Evolutionary conservation across 2,888 invertebrate genomes (phyloP), one percentile per base, ranked within the genome.

Genomic region (Drosophila flavopinicola): DNA sequence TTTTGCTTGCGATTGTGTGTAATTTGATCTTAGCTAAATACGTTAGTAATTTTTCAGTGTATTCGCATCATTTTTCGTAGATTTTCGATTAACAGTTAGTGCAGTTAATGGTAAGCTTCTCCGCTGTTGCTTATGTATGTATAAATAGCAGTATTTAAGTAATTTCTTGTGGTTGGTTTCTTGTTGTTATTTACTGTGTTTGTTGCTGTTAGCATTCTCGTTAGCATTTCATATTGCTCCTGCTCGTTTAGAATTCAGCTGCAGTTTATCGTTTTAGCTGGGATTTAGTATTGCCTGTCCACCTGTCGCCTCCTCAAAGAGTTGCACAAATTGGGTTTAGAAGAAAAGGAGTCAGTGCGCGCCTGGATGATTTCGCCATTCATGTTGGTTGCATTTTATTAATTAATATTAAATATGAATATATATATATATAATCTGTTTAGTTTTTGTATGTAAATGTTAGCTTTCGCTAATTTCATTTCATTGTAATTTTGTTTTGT

Each of bases 391-490:
- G 57, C 69, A 45, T 75, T 75, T 85, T 66, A 83, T 68, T 85
- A 45, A 61, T 69, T 66, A 72, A 63, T 79, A 78, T 72, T 68
- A 75, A 73, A 49, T 64, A 69, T 56, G 61, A 57, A 75, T 75
- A 51, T 72, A 51, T 67, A 61, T 58, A 41, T 67, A 47, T 53
- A 65, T 56, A 58, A 48, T 39, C 47, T 24, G 44, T 61, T 60
- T 54, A 33, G 33, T 39, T 11, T 44, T 35, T 48, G 44, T 60
- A 38, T 54, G 33, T 56, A 49, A 48, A 38, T 39, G 42, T 10
- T 76, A 83, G 76, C 75, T 78, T 61, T 11, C 59, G 75, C 86
- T 66, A 75, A 64, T 66, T 75, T 69, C 51, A 68, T 38, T 66
- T 83, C 4, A 20, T 42, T 29, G 27, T 17, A 1, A 29, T 10